Base-by-base conservation (phyloP, 2,888 invertebrate genomes). In the Balanococcus diminutus region DNA sequence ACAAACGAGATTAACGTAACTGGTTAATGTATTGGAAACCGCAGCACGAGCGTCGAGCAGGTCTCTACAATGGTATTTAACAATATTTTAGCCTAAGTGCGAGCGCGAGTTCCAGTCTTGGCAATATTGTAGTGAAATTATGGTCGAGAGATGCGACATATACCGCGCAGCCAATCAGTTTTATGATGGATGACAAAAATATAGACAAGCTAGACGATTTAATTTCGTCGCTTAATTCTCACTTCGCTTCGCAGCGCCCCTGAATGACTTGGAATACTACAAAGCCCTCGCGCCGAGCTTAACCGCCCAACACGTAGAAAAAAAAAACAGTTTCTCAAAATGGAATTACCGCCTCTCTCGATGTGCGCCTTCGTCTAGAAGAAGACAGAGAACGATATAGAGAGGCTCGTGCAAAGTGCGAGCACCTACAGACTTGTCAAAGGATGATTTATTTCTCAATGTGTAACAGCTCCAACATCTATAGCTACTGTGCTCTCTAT, bases 141-240 rank as follows among this genome's bases (percentile, higher is more conserved):
- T 19, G 51, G 51, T 51, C 51, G 51, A 51, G 36, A 8, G 46
- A 46, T 5, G 46, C 28, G 22, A n/a, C 61, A n/a, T 8, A 11
- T 28, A 25, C 11, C 11, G 25, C 0, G 61, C 25, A 28, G 6
- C 28, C 28, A 28, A 28, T 67, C 19, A 22, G 42, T 46, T 51
- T 28, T 36, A 42, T 82, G 82, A 82, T 82, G 82, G 82, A 82
- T 82, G 82, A 82, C 82, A 56, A 82, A 82, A 82, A 82, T 82
- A 82, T 82, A 82, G 82, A 82, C 82, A 82, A 82, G 56, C 9
- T 28, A 82, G 82, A 82, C 46, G 82, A 82, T 82, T 82, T 82
- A 82, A 82, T 82, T 82, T 82, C 28, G 56, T 51, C 51, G 46
- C 82, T 51, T 51, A 46, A 82, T 46, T 82, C 82, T 82, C 28